Percentiles rank a stretch among this genome's conserved stretches.
These are phyloP conservation scores for Hippolais icterina DNA, from an alignment of 2,113 vertebrate species.

Conservation along the genomic window DNA sequence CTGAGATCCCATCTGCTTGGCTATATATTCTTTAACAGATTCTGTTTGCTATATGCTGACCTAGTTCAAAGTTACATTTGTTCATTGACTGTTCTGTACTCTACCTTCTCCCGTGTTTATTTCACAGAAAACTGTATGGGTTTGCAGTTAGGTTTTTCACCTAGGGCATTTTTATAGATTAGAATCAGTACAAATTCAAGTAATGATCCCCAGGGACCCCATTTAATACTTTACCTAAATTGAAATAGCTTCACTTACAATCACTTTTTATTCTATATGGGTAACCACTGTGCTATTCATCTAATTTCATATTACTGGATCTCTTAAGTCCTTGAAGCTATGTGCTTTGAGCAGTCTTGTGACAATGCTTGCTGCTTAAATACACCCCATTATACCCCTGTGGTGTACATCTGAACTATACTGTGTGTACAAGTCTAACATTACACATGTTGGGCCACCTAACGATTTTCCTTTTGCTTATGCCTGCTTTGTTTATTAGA, in stretches of 20 bases:
- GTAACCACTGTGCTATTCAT: constrained; percentile 48
- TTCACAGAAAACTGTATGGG: constrained; percentile 13
- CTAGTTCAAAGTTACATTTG: constrained; percentile 62
- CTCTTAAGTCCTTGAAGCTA: constrained; percentile 13
- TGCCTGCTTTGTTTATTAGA: background rate
- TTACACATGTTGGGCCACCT: background rate
- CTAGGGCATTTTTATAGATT: constrained; percentile 46
- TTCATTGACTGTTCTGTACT: constrained; percentile 15
- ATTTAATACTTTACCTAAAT: constrained; percentile 57
- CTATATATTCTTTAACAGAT: constrained; percentile 35
- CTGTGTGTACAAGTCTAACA: background rate
- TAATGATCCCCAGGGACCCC: constrained; percentile 42
- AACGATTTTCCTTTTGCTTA: background rate
- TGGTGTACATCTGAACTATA: background rate
- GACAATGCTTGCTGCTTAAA: constrained; percentile 25
- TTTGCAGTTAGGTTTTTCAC: constrained; percentile 34
- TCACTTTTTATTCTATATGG: constrained; percentile 41
- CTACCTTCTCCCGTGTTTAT: constrained; percentile 43
- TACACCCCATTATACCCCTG: background rate
- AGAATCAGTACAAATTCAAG: constrained; percentile 40
- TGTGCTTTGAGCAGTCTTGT: background rate
- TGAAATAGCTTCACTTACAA: constrained; percentile 49
- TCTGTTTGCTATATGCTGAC: constrained; percentile 44
- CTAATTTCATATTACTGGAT: constrained; percentile 15
- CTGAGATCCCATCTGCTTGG: constrained; percentile 56